These are phyloP conservation scores for Spisula solida DNA, from an alignment of 2,888 invertebrate species.

Conservation along the genomic window DNA sequence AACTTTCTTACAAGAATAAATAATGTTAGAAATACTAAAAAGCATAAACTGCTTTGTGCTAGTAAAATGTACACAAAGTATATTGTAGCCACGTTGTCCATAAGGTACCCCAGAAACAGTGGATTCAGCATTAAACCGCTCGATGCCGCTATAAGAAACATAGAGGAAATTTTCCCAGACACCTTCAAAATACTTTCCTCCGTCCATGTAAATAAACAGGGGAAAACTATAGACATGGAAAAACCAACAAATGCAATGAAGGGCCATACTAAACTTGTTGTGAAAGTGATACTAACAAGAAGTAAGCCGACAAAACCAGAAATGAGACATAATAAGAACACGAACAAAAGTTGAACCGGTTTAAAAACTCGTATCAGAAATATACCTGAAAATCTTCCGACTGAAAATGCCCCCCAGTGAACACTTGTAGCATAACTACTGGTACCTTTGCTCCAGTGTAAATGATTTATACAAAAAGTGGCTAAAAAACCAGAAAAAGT, in stretches of 20 bases:
- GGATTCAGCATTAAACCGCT: slow-evolving; percentile 72
- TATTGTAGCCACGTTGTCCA: slow-evolving; percentile 70
- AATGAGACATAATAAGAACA: slow-evolving; percentile 45
- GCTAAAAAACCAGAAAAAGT: slow-evolving; percentile 64
- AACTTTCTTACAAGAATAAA: slow-evolving; percentile 57
- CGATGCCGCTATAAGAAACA: slow-evolving; percentile 70
- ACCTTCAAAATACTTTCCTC: slow-evolving; percentile 73
- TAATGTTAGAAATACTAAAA: slow-evolving; percentile 55
- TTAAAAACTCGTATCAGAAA: slow-evolving; percentile 82
- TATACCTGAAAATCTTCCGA: slow-evolving; percentile 67
- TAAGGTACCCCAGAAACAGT: slow-evolving; percentile 70
- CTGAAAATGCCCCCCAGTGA: slow-evolving; percentile 61
- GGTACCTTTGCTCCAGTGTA: slow-evolving; percentile 57
- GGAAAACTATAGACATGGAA: slow-evolving; percentile 73
- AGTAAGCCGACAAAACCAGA: slow-evolving; percentile 68
- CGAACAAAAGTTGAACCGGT: slow-evolving; percentile 85
- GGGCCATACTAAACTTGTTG: slow-evolving; percentile 68
- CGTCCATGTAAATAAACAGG: slow-evolving; percentile 75
- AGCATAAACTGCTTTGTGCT: slow-evolving; percentile 54
- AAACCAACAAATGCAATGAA: slow-evolving; percentile 69
- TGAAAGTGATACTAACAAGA: slow-evolving; percentile 55
- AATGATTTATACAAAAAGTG: slow-evolving; percentile 62
- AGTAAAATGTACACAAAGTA: slow-evolving; percentile 71
- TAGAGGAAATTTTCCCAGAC: slow-evolving; percentile 70
- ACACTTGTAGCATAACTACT: slow-evolving; percentile 62